A percentile compares a stretch with the other conserved stretches of the same genome.
Conservation (phyloP, 2,888 invertebrate species). For the Alloscopus bannaensis region DNA sequence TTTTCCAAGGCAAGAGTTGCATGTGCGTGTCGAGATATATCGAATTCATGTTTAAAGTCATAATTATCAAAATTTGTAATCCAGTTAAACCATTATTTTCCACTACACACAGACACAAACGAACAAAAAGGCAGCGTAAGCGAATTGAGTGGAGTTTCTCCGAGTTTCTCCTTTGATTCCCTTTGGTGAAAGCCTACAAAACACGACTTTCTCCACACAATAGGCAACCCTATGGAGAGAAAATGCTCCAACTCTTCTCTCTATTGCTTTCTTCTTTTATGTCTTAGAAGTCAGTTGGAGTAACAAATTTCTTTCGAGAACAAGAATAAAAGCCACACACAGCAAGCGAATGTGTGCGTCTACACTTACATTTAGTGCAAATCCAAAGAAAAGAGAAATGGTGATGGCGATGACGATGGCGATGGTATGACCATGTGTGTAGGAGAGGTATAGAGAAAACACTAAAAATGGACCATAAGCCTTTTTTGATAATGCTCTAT, state of each 20-base stretch:
- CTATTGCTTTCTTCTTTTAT: neutral
- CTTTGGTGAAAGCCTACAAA: neutral
- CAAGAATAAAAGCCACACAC: slow-evolving; percentile 17
- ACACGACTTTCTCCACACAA: no score
- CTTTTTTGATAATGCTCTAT: slow-evolving; percentile 19
- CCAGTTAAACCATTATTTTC: slow-evolving; percentile 15
- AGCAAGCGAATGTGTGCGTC: no score
- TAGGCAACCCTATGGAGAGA: neutral
- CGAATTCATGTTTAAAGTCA: no score
- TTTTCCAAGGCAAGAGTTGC: no score
- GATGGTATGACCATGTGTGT: no score
- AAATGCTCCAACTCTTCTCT: neutral
- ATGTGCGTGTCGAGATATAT: no score
- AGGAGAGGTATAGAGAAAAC: neutral
- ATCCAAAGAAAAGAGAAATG: slow-evolving; percentile 17
- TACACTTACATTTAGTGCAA: no score
- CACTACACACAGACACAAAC: no score
- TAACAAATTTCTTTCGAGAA: neutral
- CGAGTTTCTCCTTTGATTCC: neutral
- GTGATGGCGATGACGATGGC: slow-evolving; percentile 8
- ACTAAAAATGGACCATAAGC: slow-evolving; percentile 25
- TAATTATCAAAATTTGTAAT: slow-evolving; percentile 16
- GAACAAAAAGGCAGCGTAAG: no score
- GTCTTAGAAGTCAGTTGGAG: neutral
- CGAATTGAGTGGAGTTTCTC: no score